Percentiles rank a stretch among this genome's conserved stretches.
phyloP scores from a whole-genome alignment of 2,113 vertebrate genomes.

The Macrotus californicus region DNA sequence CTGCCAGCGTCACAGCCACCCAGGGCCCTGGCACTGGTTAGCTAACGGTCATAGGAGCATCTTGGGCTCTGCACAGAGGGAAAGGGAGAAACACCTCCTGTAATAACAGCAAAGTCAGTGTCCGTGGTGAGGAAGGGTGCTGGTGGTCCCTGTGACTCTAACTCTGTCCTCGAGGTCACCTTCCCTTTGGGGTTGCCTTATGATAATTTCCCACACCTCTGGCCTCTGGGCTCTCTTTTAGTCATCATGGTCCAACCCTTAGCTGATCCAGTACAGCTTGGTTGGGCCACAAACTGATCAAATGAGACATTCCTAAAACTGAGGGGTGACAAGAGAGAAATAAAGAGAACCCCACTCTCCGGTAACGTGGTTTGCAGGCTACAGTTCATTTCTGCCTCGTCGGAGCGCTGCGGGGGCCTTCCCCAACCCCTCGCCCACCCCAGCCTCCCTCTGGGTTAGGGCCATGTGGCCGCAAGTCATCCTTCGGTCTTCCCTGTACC shows the following conservation, averaged over 20 bases:
- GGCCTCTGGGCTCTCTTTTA: neutral
- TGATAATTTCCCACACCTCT: neutral
- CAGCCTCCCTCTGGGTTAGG: neutral
- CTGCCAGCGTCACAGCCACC: neutral
- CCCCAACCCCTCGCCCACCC: fast-evolving
- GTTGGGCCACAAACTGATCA: neutral
- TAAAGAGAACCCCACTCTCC: neutral
- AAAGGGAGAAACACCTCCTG: neutral
- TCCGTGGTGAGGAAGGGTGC: neutral
- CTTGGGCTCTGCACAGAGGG: neutral
- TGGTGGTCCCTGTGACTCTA: neutral
- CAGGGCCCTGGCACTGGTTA: neutral
- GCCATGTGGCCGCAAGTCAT: neutral
- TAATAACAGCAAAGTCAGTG: neutral
- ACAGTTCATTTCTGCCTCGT: neutral
- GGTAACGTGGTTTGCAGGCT: neutral
- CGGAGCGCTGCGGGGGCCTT: neutral
- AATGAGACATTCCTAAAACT: slow-evolving; percentile 4
- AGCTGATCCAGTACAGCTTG: neutral
- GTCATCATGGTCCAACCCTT: neutral
- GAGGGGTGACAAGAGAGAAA: neutral
- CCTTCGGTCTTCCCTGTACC: neutral
- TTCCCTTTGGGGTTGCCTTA: neutral
- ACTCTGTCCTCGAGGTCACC: neutral
- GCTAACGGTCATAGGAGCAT: neutral